Base-by-base conservation (phyloP, 2,113 vertebrate species). In the Myanophis thanlyinensis region DNA sequence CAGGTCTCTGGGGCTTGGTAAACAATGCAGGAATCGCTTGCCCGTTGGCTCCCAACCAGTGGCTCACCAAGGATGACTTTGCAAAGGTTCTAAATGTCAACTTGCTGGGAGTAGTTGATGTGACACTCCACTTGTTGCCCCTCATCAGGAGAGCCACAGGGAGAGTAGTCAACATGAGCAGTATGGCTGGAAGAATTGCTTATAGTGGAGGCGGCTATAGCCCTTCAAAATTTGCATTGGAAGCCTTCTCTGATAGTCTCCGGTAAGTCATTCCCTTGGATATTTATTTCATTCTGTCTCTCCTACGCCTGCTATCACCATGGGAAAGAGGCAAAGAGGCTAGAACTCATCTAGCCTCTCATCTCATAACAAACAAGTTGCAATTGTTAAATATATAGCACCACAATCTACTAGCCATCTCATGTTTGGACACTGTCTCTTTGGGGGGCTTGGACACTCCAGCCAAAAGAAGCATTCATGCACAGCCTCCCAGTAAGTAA, bases 1-100 rank as follows among this genome's bases (percentile, higher is more conserved):
- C 91, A 98, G 98, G 98, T 53, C 98, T 98, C 88, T 98, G 98
- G 98, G 98, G 98, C 5, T 95, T 98, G 90, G 98, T 98, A 86
- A 98, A 98, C 94, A 98, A 98, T 0, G 98, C 98, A 0, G 98
- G 98, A 2, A 54, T 98, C 11, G 90, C 89, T 4, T 13, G 96
- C 9, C 97, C 98, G 62, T 80, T 93, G 49, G 97, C 94, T 8
- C 97, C 97, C 87, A 97, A 95, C 13, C 98, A 98, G 84, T 98
- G 98, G 98, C 73, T 98, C 85, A 95, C 94, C 25, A 96, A 97
- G n/a, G 96, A 98, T 5, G 98, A 98, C 90, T 98, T 97, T 59
- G 95, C 93, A 56, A 97, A 93, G 80, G 97, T 98, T 89, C 95
- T 98, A 85, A 94, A 97, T 3, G 98, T 98, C 85, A 98, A 98